A percentile compares a stretch with the other conserved stretches of the same genome.
These are phyloP conservation scores for Montipora capricornis DNA, from an alignment of 64 coral and sea anemone species.

Conservation along the genomic window DNA sequence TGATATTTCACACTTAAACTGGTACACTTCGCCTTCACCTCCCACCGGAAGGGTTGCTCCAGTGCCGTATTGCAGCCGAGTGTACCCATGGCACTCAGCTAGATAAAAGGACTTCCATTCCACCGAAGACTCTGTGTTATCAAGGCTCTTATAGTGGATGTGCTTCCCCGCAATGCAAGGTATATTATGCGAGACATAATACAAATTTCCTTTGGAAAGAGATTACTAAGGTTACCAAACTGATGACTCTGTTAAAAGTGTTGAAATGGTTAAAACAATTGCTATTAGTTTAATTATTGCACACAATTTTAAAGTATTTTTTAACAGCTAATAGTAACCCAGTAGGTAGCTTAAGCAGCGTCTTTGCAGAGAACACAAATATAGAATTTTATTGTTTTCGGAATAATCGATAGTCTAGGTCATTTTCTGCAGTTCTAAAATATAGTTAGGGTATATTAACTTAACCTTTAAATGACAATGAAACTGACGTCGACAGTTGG, in stretches of 20 bases:
- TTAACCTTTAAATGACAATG: no score
- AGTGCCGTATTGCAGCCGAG: constrained; percentile 57
- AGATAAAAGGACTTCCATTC: constrained; percentile 39
- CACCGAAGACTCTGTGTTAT: not conserved
- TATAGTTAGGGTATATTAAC: no score
- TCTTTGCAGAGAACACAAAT: not conserved
- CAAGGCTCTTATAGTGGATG: not conserved
- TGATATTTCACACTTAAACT: constrained; percentile 55
- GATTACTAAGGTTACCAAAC: not conserved
- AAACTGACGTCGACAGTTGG: not conserved
- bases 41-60: constrained; percentile 26
- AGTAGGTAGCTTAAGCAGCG: not conserved
- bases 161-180: not conserved
- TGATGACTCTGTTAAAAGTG: not conserved
- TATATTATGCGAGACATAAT: not conserved
- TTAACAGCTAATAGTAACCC: constrained; percentile 7
- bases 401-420: not conserved
- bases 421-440: no score
- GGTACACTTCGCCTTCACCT: constrained; percentile 45
- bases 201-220: not conserved
- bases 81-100: constrained; percentile 67
- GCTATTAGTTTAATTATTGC: constrained; percentile 31
- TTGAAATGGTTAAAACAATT: not conserved
- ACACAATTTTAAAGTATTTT: constrained; percentile 39
- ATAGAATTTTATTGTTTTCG: not conserved